These are phyloP conservation scores for Etheostoma nigrum DNA, from an alignment of 2,797 vertebrate species.

Conservation along the genomic window DNA sequence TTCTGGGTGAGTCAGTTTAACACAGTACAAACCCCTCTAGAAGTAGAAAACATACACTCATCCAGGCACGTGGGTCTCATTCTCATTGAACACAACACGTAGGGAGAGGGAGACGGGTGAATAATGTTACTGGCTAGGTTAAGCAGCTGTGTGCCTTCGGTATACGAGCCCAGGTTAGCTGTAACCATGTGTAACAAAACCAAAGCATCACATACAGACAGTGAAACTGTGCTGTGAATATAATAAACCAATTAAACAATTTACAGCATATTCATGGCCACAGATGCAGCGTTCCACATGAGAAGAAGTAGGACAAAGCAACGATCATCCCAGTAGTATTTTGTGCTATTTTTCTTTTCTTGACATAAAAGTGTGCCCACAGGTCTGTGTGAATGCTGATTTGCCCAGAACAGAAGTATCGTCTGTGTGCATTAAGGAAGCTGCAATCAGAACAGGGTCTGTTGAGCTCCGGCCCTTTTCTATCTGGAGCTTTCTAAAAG, in stretches of 20 bases:
- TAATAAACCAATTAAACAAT: slow-evolving; percentile 7
- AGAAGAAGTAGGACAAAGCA: slow-evolving; percentile 36
- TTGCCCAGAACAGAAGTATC: slow-evolving; percentile 21
- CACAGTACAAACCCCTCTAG: too few relatives aligned
- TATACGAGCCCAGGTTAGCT: too few relatives aligned
- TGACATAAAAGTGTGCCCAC: slow-evolving; percentile 12
- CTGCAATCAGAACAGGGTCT: slow-evolving; percentile 18
- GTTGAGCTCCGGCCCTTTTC: neutral
- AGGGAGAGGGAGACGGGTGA: too few relatives aligned
- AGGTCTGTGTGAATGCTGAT: slow-evolving; percentile 20
- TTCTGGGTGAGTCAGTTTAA: too few relatives aligned
- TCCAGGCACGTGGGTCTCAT: too few relatives aligned
- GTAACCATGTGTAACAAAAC: too few relatives aligned
- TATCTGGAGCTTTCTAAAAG: neutral
- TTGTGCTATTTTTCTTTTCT: slow-evolving; percentile 33
- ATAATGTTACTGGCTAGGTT: too few relatives aligned
- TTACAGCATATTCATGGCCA: neutral
- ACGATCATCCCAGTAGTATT: slow-evolving; percentile 18
- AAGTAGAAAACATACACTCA: too few relatives aligned
- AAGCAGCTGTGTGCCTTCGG: too few relatives aligned
- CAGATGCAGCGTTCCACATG: slow-evolving; percentile 13
- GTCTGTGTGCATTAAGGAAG: slow-evolving; percentile 18
- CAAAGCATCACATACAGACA: too few relatives aligned
- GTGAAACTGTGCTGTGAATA: neutral
- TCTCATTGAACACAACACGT: too few relatives aligned